These are phyloP conservation scores for Quadriops clusia DNA, from an alignment of 2,888 invertebrate species.

Conservation along the genomic window DNA sequence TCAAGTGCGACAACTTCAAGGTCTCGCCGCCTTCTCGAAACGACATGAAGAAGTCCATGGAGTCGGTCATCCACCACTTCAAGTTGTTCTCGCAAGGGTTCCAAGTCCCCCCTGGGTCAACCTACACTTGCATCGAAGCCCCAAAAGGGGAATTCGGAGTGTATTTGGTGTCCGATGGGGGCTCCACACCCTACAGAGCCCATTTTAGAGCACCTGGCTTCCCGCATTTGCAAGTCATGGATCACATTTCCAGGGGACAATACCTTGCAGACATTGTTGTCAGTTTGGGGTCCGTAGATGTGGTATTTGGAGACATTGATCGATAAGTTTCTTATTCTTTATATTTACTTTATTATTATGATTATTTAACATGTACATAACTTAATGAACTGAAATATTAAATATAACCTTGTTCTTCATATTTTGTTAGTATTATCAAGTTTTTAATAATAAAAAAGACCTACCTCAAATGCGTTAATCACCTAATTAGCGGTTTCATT, in stretches of 20 bases:
- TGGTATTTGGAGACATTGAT: conserved; percentile 21
- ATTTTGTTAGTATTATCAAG: too few species aligned
- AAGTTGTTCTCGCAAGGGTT: conserved; percentile 76
- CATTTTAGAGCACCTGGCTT: conserved; percentile 40
- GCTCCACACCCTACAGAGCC: conserved; percentile 52
- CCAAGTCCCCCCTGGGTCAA: conserved; percentile 70
- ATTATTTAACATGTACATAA: too few species aligned
- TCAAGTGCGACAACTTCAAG: conserved; percentile 71
- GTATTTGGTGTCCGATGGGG: conserved; percentile 77
- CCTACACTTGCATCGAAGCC: conserved; percentile 68
- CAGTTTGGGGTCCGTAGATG: conserved; percentile 23
- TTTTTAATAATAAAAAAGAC: too few species aligned
- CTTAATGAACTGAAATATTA: too few species aligned
- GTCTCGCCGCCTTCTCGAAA: conserved; percentile 57
- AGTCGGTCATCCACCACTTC: conserved; percentile 81
- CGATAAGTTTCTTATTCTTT: too few species aligned
- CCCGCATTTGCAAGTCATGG: conserved; percentile 50
- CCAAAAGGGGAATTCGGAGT: conserved; percentile 85
- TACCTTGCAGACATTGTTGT: conserved; percentile 66
- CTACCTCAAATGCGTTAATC: too few species aligned
- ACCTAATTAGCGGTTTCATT: too few species aligned
- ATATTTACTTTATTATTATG: too few species aligned
- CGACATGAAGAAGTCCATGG: conserved; percentile 84
- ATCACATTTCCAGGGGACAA: conserved; percentile 38
- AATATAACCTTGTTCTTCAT: too few species aligned